Evolutionary conservation across 2,797 vertebrate genomes (phyloP), one percentile per base, ranked within the genome.

Genomic region (Alosa sapidissima): DNA sequence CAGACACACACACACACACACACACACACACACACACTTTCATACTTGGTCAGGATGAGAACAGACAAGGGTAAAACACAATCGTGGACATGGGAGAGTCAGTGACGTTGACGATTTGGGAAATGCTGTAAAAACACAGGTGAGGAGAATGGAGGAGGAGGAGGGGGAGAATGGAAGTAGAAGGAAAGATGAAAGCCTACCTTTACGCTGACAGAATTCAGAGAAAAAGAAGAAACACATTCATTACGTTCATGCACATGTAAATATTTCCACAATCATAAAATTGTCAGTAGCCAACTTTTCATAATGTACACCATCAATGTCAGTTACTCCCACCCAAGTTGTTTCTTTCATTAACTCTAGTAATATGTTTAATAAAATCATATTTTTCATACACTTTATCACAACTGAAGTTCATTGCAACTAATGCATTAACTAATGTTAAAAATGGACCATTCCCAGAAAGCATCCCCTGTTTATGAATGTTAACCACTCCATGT

Each of bases 191-290:
- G 91, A 84, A 92, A 95, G 94, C 94, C 90, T 99, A 99, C 98
- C 98, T 99, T 96, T 94, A 83, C 93, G 96, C 97, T 97, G 96
- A 96, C 94, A 94, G 90, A 96, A 91, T 93, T 90, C 91, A 95
- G 93, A 95, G 94, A 93, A 94, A 91, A 95, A 91, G 93, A 60
- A 89, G 92, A 93, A 90, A 93, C 88, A 91, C 82, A 89, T 90
- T 47, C 3, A 78, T 78, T 47, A 72, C 14, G 33, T 41, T 72
- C 8, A 36, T 72, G 33, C 41, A 78, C 5, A 78, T 78, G 3
- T 47, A 36, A 1, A 19, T 47, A 78, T 21, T 19, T 41, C 14
- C 14, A 78, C 41, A 78, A 41, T 45, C 14, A 41, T 16, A 72
- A 11, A 41, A 36, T 47, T 1, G 0, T 78, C 41, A 62, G n/a